Evolutionary conservation across 2,797 vertebrate species (phyloP), one percentile per base, ranked within the genome.

Genomic region (Sebastes trivittatus): DNA sequence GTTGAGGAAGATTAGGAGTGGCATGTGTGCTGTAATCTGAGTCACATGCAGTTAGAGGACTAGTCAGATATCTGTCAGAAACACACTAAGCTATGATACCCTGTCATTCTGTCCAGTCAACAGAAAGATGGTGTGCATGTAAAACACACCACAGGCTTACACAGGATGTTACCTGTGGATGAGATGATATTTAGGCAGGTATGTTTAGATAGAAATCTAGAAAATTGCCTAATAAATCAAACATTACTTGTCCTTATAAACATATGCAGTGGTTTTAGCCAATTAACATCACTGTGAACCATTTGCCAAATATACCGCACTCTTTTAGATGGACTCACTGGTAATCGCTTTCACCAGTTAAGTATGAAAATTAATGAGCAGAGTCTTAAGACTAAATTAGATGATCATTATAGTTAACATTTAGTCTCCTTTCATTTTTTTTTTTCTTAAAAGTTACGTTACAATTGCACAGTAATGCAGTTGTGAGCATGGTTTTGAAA

Each of bases 1-100:
- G 72, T 61, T 70, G 85, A 89, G 82, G 89, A 80, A 91, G 92
- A 94, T 95, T 94, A 95, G 86, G 83, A 87, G 88, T 55, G 85
- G 80, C 82, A 64, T 91, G 85, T 80, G 86, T 62, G 72, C 88
- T 89, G 89, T 94, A 95, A 96, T 94, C 92, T 86, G 89, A 91
- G 90, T 92, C 93, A 93, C 92, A 92, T 90, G 93, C 71, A 78
- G 83, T 75, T 63, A 72, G 79, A 90, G 58, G 89, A 92, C 85
- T 68, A 83, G 87, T 88, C 71, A 67, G 73, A 87, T 85, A 92
- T 80, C 82, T 76, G 85, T 78, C 84, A 88, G 82, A 84, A 87
- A 87, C 73, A 77, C 80, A 32, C 62, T 54, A 20, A 70, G 61
- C 72, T 77, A 66, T 60, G 66, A 86, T 72, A 82, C 54, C 54